Evolutionary conservation across 64 coral and sea anemone species (phyloP).

Genomic region (Montipora sp.): DNA sequence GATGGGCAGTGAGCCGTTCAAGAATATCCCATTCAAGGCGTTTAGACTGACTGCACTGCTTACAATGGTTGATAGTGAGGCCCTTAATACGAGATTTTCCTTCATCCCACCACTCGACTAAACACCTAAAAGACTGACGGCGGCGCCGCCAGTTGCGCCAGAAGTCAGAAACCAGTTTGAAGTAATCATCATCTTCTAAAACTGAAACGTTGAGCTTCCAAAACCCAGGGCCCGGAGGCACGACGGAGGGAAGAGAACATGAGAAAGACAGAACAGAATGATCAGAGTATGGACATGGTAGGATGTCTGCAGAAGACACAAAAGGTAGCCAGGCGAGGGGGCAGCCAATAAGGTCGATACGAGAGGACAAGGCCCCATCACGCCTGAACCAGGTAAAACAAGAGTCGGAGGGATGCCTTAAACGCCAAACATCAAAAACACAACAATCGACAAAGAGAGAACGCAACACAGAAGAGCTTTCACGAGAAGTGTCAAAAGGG

Average conservation of each 20-base stretch:
- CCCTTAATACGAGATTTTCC: background rate
- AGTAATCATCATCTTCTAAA: background rate
- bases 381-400: background rate
- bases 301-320: background rate
- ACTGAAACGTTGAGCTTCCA: constrained; percentile 26
- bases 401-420: background rate
- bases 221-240: background rate
- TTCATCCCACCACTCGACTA: background rate
- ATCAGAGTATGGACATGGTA: constrained; percentile 35
- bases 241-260: background rate
- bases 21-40: too few species aligned
- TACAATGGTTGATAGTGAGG: background rate
- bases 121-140: background rate
- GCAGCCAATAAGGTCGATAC: background rate
- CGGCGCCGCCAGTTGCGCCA: background rate
- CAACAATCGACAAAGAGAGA: background rate
- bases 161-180: background rate
- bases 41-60: too few species aligned
- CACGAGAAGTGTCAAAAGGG: too few species aligned
- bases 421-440: background rate
- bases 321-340: background rate
- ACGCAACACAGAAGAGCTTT: background rate
- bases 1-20: background rate
- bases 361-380: background rate
- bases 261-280: constrained; percentile 36